Conservation (phyloP, 2,888 invertebrate genomes). For the Noctua janthe region DNA sequence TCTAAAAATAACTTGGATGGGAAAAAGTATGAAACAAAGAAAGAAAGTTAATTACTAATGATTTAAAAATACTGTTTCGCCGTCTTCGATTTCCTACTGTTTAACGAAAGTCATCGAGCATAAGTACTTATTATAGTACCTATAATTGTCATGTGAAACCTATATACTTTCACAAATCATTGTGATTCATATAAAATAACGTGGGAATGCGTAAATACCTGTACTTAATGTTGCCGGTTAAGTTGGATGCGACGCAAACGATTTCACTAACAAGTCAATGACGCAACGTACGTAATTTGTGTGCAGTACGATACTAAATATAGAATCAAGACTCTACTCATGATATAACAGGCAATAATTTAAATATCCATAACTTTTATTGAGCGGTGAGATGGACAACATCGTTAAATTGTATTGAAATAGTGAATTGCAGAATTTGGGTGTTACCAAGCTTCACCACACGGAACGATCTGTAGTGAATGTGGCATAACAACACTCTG, state of each 20-base stretch:
- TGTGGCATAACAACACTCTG: neutral
- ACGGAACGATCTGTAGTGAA: neutral
- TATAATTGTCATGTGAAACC: constrained; percentile 56
- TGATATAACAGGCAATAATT: constrained; percentile 1
- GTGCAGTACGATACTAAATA: neutral
- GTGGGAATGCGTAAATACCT: constrained; percentile 56
- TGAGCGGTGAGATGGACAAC: neutral
- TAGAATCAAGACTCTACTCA: neutral
- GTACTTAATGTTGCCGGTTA: constrained; percentile 30
- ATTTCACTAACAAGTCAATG: constrained; percentile 50
- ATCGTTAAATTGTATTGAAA: neutral
- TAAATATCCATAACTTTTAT: constrained; percentile 2
- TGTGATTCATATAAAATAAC: constrained; percentile 52
- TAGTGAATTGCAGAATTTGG: neutral
- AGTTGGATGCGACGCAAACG: constrained; percentile 37
- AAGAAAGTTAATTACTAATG: neutral
- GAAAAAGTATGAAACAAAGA: neutral
- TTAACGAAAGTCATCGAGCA: constrained; percentile 19
- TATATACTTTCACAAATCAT: constrained; percentile 60
- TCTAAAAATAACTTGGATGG: neutral
- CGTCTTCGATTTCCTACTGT: constrained; percentile 7
- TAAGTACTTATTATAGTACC: constrained; percentile 2
- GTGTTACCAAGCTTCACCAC: neutral
- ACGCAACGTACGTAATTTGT: constrained; percentile 15
- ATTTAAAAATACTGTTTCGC: neutral